These are phyloP conservation scores for Sander lucioperca DNA, from an alignment of 2,113 vertebrate species.

Conservation along the genomic window DNA sequence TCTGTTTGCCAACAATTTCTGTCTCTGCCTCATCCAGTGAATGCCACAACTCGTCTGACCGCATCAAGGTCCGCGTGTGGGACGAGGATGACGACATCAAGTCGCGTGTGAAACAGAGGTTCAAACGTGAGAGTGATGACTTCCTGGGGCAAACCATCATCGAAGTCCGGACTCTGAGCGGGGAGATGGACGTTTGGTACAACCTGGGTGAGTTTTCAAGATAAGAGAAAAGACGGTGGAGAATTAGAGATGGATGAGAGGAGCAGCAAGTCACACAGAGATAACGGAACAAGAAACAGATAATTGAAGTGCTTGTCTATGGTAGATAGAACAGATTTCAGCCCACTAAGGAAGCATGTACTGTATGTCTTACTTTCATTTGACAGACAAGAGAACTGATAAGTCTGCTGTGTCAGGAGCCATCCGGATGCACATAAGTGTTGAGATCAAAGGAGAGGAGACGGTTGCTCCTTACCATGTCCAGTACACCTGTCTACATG, in stretches of 20 bases:
- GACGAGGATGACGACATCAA: conserved; percentile 98
- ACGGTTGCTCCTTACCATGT: conserved; percentile 97
- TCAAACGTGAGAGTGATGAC: conserved; percentile 96
- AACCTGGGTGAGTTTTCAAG: conserved; percentile 90
- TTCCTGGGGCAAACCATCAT: conserved; percentile 98
- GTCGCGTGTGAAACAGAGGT: conserved; percentile 95
- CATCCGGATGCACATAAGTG: conserved; percentile 97
- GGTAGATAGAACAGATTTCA: conserved; percentile 33
- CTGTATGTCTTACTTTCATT: conserved; percentile 45
- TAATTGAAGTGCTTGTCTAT: conserved; percentile 36
- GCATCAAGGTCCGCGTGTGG: conserved; percentile 98
- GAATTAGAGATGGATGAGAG: conserved; percentile 38
- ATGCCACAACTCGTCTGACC: conserved; percentile 98
- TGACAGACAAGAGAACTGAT: conserved; percentile 95
- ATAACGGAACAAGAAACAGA: conserved; percentile 28
- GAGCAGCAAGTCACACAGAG: conserved; percentile 12
- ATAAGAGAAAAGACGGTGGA: conserved; percentile 1
- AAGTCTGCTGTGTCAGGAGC: conserved; percentile 97
- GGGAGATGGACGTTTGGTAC: conserved; percentile 99
- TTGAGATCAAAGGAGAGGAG: conserved; percentile 99
- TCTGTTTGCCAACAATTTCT: not conserved
- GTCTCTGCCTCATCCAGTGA: conserved; percentile 83
- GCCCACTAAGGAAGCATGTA: conserved; percentile 26
- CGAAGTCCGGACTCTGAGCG: conserved; percentile 96
- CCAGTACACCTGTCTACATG: conserved; percentile 98